Evolutionary conservation across 2,797 vertebrate species (phyloP), one percentile per base, ranked within the genome.

Genomic region (Acrocephalus scirpaceus): DNA sequence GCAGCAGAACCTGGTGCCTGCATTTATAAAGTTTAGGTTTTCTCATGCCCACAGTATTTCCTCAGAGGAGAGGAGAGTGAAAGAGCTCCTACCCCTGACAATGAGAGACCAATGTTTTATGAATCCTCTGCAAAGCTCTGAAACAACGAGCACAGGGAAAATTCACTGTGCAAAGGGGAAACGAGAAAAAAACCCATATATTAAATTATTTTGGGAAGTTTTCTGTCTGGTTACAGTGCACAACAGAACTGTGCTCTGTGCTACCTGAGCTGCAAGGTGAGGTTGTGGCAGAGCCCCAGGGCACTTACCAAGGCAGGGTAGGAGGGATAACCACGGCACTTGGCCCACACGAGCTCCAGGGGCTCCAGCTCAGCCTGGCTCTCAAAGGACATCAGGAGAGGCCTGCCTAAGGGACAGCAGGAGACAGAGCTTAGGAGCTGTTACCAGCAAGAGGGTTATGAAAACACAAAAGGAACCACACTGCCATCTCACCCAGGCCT

Each of bases 291-390:
- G 71, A 91, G 88, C 16, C 69, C 18, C 26, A 56, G 94, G 19
- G 47, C 44, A 97, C 97, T 98, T 97, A 99, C 99, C 99, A 99
- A 97, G 95, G 99, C 99, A 75, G 99, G 99, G 97, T 99, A 99
- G 93, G 99, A 99, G 74, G 99, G 99, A 67, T 99, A 99, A 60
- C 99, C 99, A 90, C 99, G 98, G 96, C 99, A 99, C 97, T 99
- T 99, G 85, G 99, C 99, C 99, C 99, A 99, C 96, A 99, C 99
- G 27, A 99, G 98, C 93, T 99, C 99, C 89, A 99, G 96, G 92
- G 99, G 98, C 95, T 99, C 99, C 95, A 99, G 98, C 97, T 99
- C 98, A 13, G 97, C 94, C 32, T 98, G 98, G 56, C 98, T 98
- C 87, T 99, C 99, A 82, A 98, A 98, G 95, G 98, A 96, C 92